These are phyloP conservation scores for Gortyna flavago DNA, from an alignment of 2,888 invertebrate species.

Conservation along the genomic window DNA sequence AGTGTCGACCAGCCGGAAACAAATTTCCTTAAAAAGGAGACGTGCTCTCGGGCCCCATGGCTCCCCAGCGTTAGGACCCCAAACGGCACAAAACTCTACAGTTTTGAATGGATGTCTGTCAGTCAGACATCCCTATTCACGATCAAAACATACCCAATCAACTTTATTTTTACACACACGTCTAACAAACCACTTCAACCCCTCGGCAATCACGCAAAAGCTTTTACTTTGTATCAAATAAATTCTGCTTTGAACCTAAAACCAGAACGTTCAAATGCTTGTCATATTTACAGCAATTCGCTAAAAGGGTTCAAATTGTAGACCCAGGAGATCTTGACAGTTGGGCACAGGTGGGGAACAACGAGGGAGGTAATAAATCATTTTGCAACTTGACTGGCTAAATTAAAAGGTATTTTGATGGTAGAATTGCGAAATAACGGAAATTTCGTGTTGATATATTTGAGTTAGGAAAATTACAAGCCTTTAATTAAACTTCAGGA, in stretches of 20 bases:
- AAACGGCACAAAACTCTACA: too few relatives aligned
- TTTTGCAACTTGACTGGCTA: constrained; percentile 39
- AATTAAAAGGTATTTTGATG: constrained; percentile 26
- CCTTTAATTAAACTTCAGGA: too few relatives aligned
- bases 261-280: constrained; percentile 26
- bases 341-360: constrained; percentile 62
- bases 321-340: constrained; percentile 33
- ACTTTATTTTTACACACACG: constrained; percentile 9
- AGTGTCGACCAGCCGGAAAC: too few relatives aligned
- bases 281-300: constrained; percentile 67
- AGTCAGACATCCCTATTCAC: not conserved
- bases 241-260: constrained; percentile 38
- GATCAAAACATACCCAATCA: constrained; percentile 10
- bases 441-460: too few relatives aligned
- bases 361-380: constrained; percentile 64
- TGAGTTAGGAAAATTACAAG: too few relatives aligned
- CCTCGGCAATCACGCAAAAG: constrained; percentile 32
- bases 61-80: too few relatives aligned
- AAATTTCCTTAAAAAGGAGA: too few relatives aligned
- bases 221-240: constrained; percentile 44
- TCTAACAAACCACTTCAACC: constrained; percentile 7
- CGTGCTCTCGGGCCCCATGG: too few relatives aligned
- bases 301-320: constrained; percentile 67
- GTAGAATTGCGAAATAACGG: not conserved
- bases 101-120: too few relatives aligned